Evolutionary conservation across 2,888 invertebrate genomes (phyloP).

Genomic region (Rhamnusium bicolor): DNA sequence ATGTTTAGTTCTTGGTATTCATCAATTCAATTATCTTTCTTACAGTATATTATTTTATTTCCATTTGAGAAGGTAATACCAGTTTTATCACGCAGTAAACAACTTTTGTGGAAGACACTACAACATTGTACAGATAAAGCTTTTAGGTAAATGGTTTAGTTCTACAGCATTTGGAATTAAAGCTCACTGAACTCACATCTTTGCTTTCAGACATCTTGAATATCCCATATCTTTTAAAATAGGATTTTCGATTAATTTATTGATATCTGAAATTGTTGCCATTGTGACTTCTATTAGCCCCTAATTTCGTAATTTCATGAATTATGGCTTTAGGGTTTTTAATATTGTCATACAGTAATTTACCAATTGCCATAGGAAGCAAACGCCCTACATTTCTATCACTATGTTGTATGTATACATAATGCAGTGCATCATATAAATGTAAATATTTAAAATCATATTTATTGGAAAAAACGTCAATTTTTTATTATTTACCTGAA

Average conservation of each 20-base stretch:
- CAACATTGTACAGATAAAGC: no score
- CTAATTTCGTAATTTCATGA: neutral
- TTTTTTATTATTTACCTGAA: neutral
- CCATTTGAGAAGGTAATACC: no score
- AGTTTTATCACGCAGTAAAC: no score
- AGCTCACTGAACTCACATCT: no score
- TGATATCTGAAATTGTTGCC: neutral
- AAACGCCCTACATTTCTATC: neutral
- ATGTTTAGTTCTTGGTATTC: no score
- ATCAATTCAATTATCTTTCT: no score
- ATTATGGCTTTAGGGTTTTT: neutral
- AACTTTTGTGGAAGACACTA: no score
- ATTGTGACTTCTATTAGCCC: neutral
- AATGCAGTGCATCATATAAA: neutral
- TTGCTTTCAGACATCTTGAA: no score
- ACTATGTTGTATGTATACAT: neutral
- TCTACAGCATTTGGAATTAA: no score
- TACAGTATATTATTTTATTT: no score
- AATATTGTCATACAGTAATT: neutral
- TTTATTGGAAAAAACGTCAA: neutral
- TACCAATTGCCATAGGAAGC: neutral
- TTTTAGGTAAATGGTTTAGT: no score
- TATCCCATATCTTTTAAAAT: neutral
- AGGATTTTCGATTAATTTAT: neutral
- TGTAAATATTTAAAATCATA: neutral